phyloP scores from a whole-genome alignment of 2,888 invertebrate species.

The Philonicus albiceps region DNA sequence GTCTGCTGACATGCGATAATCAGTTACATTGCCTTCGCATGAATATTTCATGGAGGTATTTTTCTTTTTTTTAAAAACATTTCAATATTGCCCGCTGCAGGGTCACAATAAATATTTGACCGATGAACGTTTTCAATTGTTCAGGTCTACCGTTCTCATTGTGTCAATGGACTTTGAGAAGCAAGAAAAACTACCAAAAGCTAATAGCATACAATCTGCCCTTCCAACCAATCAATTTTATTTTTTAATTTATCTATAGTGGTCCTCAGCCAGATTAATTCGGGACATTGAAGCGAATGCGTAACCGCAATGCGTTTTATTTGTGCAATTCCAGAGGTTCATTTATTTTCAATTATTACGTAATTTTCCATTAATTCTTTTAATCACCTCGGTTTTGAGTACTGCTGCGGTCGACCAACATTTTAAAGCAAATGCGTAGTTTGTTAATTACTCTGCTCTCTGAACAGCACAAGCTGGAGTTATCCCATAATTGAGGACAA shows the following conservation, averaged over 20 bases:
- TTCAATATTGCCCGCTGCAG: not conserved
- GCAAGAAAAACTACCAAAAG: not conserved
- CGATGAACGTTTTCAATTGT: not conserved
- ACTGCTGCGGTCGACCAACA: not conserved
- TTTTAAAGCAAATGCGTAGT: not conserved
- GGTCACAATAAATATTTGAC: not conserved
- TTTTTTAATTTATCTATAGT: not conserved
- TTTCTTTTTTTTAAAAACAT: not conserved
- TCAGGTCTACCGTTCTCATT: not conserved
- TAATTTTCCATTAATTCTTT: constrained; percentile 10
- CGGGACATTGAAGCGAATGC: not conserved
- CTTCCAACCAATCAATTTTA: not conserved
- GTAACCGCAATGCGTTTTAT: not conserved
- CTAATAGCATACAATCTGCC: not conserved
- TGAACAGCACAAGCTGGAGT: not conserved
- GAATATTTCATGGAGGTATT: constrained; percentile 14
- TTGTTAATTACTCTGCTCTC: not conserved
- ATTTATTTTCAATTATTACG: constrained; percentile 24
- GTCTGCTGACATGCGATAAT: constrained; percentile 32
- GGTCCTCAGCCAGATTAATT: not conserved
- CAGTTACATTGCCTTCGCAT: constrained; percentile 6
- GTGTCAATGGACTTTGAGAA: not conserved
- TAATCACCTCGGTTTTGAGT: not conserved
- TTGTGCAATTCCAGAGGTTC: not conserved
- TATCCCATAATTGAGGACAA: not conserved